phyloP scores from a whole-genome alignment of 2,113 vertebrate species.

The Plotosus lineatus region DNA sequence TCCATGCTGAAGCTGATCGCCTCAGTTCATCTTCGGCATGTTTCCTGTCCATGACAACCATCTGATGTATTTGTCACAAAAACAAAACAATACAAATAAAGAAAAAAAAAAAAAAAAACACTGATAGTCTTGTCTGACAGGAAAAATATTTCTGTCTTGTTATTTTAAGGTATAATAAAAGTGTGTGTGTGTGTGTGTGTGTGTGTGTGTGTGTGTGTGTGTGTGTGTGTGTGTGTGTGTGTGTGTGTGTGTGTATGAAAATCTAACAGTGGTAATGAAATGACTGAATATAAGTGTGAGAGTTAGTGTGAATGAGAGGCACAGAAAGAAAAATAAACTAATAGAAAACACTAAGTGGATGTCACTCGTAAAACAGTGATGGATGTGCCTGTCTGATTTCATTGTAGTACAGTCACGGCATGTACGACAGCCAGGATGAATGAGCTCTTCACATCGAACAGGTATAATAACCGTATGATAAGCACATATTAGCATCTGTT shows the following conservation, averaged over 20 bases:
- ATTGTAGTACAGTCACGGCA: slow-evolving; percentile 52
- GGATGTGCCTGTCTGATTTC: slow-evolving; percentile 63
- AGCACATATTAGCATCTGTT: slow-evolving; percentile 50
- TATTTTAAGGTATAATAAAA: slow-evolving; percentile 17
- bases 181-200: slow-evolving; percentile 28
- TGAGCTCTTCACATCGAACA: slow-evolving; percentile 52
- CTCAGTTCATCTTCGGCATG: not conserved
- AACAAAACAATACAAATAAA: no score
- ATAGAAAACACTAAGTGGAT: slow-evolving; percentile 44
- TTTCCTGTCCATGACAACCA: not conserved
- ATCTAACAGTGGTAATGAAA: slow-evolving; percentile 17
- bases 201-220: not conserved
- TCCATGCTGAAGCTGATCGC: not conserved
- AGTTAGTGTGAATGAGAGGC: slow-evolving; percentile 22
- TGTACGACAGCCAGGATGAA: slow-evolving; percentile 63
- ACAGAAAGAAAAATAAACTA: slow-evolving; percentile 40
- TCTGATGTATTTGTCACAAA: slow-evolving; percentile 9
- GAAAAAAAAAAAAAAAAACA: no score
- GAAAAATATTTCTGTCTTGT: slow-evolving; percentile 10
- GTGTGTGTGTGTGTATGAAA: slow-evolving; percentile 2
- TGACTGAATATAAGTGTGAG: slow-evolving; percentile 18
- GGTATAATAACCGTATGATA: slow-evolving; percentile 50
- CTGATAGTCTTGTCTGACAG: not conserved
- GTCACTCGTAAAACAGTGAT: slow-evolving; percentile 50
- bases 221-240: slow-evolving; percentile 23